Evolutionary conservation across 2,797 vertebrate species (phyloP).

Genomic region (Macroramphosus scolopax): DNA sequence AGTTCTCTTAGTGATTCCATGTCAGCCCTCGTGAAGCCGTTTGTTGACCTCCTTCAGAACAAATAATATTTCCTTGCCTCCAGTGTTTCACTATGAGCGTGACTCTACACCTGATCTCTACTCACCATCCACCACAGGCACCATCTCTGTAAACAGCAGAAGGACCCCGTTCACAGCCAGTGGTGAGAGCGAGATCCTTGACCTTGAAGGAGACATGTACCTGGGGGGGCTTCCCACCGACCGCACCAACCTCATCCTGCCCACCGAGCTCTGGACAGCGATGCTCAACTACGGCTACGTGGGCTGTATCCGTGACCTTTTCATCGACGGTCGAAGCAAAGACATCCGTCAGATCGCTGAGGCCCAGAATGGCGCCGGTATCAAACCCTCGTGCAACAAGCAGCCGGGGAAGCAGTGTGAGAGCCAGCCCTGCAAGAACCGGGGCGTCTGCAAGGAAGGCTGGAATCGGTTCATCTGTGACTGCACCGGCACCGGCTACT

Average conservation of each 20-base stretch:
- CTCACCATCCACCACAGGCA: constrained; percentile 75
- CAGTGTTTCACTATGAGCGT: too few species aligned
- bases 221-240: constrained; percentile 92
- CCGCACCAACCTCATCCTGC: constrained; percentile 91
- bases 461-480: constrained; percentile 99
- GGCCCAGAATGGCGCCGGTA: constrained; percentile 91
- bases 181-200: constrained; percentile 96
- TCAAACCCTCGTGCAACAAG: constrained; percentile 94
- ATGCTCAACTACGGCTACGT: constrained; percentile 99
- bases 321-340: constrained; percentile 96
- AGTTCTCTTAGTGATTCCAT: too few species aligned
- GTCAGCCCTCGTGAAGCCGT: too few species aligned
- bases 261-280: constrained; percentile 97
- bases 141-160: constrained; percentile 97
- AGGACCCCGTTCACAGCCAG: constrained; percentile 96
- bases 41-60: too few species aligned
- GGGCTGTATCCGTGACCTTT: constrained; percentile 94
- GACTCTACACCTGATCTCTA: too few species aligned
- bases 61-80: too few species aligned
- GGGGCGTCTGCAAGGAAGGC: constrained; percentile 92
- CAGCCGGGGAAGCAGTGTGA: constrained; percentile 91
- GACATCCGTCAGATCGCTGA: constrained; percentile 97
- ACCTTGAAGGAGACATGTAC: constrained; percentile 98
- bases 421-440: constrained; percentile 95
- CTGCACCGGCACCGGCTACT: constrained; percentile 94